These are phyloP conservation scores for Notospermus geniculatus DNA, from an alignment of 1,140 invertebrate species.

Conservation along the genomic window DNA sequence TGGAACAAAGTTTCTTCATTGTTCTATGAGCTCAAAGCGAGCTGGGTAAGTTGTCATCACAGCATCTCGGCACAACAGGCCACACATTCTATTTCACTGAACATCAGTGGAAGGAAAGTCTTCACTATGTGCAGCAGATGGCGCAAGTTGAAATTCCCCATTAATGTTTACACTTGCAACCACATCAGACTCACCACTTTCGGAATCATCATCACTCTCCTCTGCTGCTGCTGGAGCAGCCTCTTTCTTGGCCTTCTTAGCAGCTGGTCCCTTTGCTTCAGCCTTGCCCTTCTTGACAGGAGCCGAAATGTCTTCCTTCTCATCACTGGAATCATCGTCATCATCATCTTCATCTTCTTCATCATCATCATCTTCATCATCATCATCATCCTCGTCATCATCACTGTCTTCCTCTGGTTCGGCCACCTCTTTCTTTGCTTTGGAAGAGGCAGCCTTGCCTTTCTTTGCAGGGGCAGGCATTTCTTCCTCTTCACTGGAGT, in stretches of 20 bases:
- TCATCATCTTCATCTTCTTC: slow-evolving; percentile 10
- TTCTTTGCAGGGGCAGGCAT: slow-evolving; percentile 19
- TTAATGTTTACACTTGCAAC: no score
- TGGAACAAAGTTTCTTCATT: no score
- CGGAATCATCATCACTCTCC: neutral
- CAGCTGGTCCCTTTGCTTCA: slow-evolving; percentile 1
- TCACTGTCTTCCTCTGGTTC: neutral
- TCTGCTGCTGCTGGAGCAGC: neutral
- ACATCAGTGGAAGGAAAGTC: no score
- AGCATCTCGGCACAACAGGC: no score
- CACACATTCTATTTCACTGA: no score
- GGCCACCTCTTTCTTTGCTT: slow-evolving; percentile 8
- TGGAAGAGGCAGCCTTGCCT: slow-evolving; percentile 15
- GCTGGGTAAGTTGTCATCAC: no score
- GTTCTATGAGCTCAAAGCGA: no score
- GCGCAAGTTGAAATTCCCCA: no score
- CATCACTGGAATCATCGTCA: neutral
- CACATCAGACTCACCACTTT: no score
- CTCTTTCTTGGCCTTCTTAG: neutral
- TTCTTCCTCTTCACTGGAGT: slow-evolving; percentile 16
- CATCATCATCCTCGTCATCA: no score
- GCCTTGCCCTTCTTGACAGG: neutral
- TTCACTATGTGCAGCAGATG: no score
- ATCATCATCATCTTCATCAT: neutral
- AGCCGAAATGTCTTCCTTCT: slow-evolving; percentile 10